phyloP scores from a whole-genome alignment of 2,888 invertebrate species.

The Heliconius ethilla region DNA sequence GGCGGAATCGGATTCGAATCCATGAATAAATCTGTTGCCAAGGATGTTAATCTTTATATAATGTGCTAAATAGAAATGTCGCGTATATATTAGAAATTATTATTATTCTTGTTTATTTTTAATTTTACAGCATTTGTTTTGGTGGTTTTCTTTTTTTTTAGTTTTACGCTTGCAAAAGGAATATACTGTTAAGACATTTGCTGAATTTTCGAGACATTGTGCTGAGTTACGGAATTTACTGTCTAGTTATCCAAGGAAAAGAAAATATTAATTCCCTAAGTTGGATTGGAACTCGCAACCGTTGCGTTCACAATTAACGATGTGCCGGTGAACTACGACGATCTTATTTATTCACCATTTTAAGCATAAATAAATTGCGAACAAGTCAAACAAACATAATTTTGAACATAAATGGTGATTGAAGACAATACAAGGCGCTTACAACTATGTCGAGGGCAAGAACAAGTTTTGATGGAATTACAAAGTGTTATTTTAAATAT shows the following conservation, averaged over 20 bases:
- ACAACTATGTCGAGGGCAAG: conserved; percentile 37
- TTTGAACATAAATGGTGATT: conserved; percentile 8
- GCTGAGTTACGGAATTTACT: no score
- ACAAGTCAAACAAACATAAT: background rate
- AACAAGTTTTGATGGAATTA: conserved; percentile 16
- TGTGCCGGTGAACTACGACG: no score
- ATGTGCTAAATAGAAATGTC: background rate
- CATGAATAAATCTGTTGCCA: conserved; percentile 40
- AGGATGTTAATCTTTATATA: conserved; percentile 32
- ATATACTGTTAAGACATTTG: no score
- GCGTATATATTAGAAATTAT: background rate
- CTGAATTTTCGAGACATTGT: no score
- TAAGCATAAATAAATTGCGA: background rate
- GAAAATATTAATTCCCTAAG: no score
- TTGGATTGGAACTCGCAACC: no score
- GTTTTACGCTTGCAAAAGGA: no score
- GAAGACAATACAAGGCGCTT: conserved; percentile 24
- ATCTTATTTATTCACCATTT: background rate
- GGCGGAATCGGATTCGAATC: conserved; percentile 44
- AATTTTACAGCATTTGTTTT: no score
- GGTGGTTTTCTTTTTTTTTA: no score
- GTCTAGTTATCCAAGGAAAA: no score
- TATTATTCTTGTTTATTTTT: background rate
- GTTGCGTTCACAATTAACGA: no score
- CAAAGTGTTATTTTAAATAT: background rate